A percentile compares a stretch with the other conserved stretches of the same genome.
phyloP scores from a whole-genome alignment of 2,113 vertebrate genomes.

The Gallinago undulata region DNA sequence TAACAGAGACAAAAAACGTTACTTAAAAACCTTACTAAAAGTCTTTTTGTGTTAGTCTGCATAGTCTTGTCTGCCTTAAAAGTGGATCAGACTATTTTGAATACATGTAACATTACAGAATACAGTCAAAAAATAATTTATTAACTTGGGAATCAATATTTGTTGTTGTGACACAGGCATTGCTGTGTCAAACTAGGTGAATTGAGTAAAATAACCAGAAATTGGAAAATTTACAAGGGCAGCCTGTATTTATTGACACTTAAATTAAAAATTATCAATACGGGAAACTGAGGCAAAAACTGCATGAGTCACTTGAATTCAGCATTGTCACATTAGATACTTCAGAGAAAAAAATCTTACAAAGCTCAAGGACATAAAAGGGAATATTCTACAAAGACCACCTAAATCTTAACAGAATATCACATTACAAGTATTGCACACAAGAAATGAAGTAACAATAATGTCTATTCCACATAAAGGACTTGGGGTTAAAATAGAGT shows the following conservation, averaged over 20 bases:
- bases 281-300: not conserved
- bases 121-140: not conserved
- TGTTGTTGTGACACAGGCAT: not conserved
- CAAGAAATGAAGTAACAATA: not conserved
- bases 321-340: not conserved
- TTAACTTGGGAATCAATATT: not conserved
- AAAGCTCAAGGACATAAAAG: not conserved
- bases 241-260: not conserved
- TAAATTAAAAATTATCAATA: not conserved
- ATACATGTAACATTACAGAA: not conserved
- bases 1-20: not conserved
- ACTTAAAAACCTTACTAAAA: not conserved
- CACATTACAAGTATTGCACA: not conserved
- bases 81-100: not conserved
- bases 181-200: not conserved
- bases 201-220: not conserved
- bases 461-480: not conserved
- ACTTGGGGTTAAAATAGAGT: not conserved
- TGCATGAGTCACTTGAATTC: not conserved
- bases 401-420: not conserved
- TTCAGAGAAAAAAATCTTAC: not conserved
- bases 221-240: accelerated
- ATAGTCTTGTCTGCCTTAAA: not conserved
- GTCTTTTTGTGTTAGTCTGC: not conserved
- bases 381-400: not conserved